Percentiles rank a stretch among this genome's conserved stretches.
Conservation (phyloP, 2,888 invertebrate species). For the Caenorhabditis sp. region DNA sequence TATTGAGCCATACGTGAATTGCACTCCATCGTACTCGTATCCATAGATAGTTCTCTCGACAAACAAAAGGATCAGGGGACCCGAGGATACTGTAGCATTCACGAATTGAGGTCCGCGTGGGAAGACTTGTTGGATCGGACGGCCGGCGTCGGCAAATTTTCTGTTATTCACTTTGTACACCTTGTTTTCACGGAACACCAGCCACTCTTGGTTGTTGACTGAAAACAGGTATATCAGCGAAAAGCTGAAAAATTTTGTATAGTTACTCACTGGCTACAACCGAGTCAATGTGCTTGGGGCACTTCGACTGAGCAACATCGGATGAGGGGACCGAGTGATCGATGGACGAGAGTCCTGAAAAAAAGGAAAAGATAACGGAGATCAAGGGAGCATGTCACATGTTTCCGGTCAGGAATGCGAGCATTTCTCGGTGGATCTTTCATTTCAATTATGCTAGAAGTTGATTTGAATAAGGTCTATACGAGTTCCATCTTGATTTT, state of each 20-base stretch:
- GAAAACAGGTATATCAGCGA: slow-evolving; percentile 27
- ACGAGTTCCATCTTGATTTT: too few relatives aligned
- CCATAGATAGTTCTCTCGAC: slow-evolving; percentile 79
- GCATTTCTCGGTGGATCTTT: not conserved
- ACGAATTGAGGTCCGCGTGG: slow-evolving; percentile 78
- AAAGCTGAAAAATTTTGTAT: slow-evolving; percentile 8
- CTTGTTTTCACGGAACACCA: slow-evolving; percentile 73
- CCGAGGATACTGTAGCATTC: slow-evolving; percentile 77
- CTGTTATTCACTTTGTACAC: slow-evolving; percentile 69
- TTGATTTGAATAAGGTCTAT: too few relatives aligned
- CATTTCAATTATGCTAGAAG: not conserved
- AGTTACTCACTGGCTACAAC: slow-evolving; percentile 66
- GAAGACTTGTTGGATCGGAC: slow-evolving; percentile 74
- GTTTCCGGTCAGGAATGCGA: slow-evolving; percentile 43
- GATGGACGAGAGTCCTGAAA: slow-evolving; percentile 57
- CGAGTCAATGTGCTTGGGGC: slow-evolving; percentile 69
- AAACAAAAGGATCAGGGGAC: slow-evolving; percentile 72
- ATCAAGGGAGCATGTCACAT: slow-evolving; percentile 35
- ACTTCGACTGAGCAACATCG: slow-evolving; percentile 57
- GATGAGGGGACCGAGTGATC: slow-evolving; percentile 28
- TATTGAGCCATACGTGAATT: slow-evolving; percentile 63
- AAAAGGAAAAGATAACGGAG: slow-evolving; percentile 37
- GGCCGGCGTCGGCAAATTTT: slow-evolving; percentile 67
- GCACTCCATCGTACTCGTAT: slow-evolving; percentile 74
- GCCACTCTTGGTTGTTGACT: slow-evolving; percentile 71